A percentile compares a stretch with the other conserved stretches of the same genome.
These are phyloP conservation scores for Campoplex nolae DNA, from an alignment of 2,888 invertebrate species.

Conservation along the genomic window DNA sequence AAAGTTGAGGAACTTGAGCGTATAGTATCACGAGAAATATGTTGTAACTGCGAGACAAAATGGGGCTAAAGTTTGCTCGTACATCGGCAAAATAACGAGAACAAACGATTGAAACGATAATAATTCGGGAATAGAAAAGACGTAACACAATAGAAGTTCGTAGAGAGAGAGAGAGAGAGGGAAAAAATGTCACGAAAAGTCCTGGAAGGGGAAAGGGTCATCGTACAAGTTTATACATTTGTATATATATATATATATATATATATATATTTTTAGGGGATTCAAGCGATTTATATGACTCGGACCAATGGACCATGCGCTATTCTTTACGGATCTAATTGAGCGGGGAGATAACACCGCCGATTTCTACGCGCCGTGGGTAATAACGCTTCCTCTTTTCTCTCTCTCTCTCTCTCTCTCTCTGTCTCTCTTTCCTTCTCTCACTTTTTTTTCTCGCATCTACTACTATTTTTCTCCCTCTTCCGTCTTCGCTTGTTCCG, in stretches of 20 bases:
- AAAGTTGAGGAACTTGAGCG: background rate
- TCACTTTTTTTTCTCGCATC: background rate
- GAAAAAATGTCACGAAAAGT: conserved; percentile 43
- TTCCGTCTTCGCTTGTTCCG: conserved; percentile 31
- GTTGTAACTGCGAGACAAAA: background rate
- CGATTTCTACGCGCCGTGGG: conserved; percentile 76
- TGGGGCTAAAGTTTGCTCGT: conserved; percentile 34
- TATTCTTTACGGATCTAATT: conserved; percentile 84
- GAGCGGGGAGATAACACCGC: conserved; percentile 82
- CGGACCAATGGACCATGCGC: conserved; percentile 80
- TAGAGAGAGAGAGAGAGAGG: conserved; percentile 28
- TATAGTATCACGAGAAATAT: background rate
- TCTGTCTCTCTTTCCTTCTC: background rate
- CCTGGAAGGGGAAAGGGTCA: conserved; percentile 42
- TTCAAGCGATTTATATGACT: conserved; percentile 63
- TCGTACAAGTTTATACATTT: conserved; percentile 13
- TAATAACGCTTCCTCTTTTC: conserved; percentile 78
- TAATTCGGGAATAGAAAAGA: conserved; percentile 59
- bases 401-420: conserved; percentile 42
- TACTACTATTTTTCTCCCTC: conserved; percentile 9
- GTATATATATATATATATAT: conserved; percentile 7
- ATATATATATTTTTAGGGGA: conserved; percentile 32
- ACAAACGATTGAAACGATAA: conserved; percentile 57
- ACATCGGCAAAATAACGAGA: conserved; percentile 42
- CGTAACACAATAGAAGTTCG: conserved; percentile 44